phyloP scores from a whole-genome alignment of 1,140 invertebrate species.

The Stenopsyche tienmushanensis region DNA sequence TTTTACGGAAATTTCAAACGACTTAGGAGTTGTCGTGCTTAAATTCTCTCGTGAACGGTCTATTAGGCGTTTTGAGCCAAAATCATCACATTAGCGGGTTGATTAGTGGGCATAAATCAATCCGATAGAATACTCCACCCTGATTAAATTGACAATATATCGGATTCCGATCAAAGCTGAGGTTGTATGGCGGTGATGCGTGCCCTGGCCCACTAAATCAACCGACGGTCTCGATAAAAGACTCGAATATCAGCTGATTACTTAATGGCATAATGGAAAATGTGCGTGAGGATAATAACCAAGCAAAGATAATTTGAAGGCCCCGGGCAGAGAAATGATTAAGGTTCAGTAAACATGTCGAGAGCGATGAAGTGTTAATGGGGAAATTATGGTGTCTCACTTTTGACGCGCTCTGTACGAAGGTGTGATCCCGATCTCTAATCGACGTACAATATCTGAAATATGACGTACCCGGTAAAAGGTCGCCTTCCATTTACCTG shows the following conservation, averaged over 20 bases:
- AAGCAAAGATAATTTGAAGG: conserved; percentile 10
- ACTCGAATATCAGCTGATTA: conserved; percentile 35
- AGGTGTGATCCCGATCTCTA: not conserved
- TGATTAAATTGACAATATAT: conserved; percentile 35
- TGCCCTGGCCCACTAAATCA: conserved; percentile 34
- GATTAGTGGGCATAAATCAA: not conserved
- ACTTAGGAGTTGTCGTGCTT: no score
- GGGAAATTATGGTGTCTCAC: conserved; percentile 34
- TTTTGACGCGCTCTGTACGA: not conserved
- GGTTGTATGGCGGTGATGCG: conserved; percentile 15
- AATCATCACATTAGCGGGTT: not conserved
- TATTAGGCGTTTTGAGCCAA: no score
- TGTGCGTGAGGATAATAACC: conserved; percentile 38
- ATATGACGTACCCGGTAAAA: not conserved
- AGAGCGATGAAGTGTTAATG: conserved; percentile 35
- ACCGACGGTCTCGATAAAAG: conserved; percentile 34
- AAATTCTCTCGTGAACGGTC: no score
- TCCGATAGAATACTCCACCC: not conserved
- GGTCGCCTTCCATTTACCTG: not conserved
- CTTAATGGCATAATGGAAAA: conserved; percentile 40
- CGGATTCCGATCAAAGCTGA: conserved; percentile 26
- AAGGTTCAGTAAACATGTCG: conserved; percentile 35
- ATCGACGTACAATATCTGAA: not conserved
- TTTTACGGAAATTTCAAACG: no score
- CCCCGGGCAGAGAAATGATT: conserved; percentile 30